Base-by-base conservation (phyloP, 2,113 vertebrate species). In the Larimichthys polyactis region DNA sequence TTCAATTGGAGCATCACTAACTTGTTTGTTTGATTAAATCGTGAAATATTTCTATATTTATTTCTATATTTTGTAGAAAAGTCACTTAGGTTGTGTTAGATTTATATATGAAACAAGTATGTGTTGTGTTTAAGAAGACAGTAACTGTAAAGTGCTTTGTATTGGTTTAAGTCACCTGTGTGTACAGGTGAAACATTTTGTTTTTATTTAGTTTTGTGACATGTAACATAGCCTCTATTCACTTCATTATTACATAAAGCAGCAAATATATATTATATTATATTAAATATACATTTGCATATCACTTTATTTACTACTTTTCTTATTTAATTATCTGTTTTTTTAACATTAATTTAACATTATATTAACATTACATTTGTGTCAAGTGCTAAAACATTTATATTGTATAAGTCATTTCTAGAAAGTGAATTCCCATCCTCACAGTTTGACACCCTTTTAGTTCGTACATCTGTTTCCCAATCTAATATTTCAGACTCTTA, bases 401-500 rank as follows among this genome's bases (percentile, higher is more conserved):
- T 54, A 11, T 69, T 5, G 52, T 51, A 51, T 16, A 64, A 17
- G 3, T 75, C 10, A 17, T 7, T 12, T 32, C 22, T 51, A 19
- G 12, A 81, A 54, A 46, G 4, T n/a, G 44, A 75, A 36, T 76
- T 75, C 60, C 62, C 44, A 11, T 55, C 24, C 62, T 67, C 70
- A 29, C 12, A 71, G 49, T 74, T 17, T 69, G 64, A 79, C 77
- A 5, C 1, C 46, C 49, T 49, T 22, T 57, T 55, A 15, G 8
- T 75, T 78, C 60, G 55, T 81, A 62, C 85, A 80, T 86, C 65
- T 83, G 82, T 73, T 90, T 55, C 65, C 32, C 16, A 60, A 79
- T 87, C 52, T 72, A 70, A 87, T 89, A 89, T 90, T 87, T 93
- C 73, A 87, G 74, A 63, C 79, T 32, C 40, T 78, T 83, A 44